Percentiles rank a stretch among this genome's conserved stretches.
Evolutionary conservation across 2,888 invertebrate genomes (phyloP).

Genomic region (Sphaerophoria taeniata): DNA sequence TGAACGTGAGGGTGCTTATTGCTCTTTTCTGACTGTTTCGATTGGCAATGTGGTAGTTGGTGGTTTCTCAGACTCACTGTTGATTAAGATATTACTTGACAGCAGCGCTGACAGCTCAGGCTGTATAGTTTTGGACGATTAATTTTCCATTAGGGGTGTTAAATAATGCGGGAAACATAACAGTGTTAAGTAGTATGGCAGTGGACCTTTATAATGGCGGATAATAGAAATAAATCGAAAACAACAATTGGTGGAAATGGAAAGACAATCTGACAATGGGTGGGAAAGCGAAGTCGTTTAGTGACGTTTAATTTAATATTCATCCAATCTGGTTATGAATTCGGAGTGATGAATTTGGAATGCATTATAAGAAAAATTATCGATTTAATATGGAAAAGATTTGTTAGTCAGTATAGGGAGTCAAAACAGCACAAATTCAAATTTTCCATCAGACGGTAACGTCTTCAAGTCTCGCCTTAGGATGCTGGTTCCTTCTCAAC

Average conservation of each 20-base stretch:
- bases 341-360: no score
- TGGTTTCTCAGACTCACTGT: constrained; percentile 8
- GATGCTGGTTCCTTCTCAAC: no score
- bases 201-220: constrained; percentile 38
- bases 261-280: constrained; percentile 48
- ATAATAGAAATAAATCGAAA: constrained; percentile 68
- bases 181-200: constrained; percentile 45
- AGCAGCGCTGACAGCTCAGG: constrained; percentile 68
- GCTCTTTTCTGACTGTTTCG: constrained; percentile 23
- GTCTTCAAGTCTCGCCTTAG: no score
- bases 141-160: constrained; percentile 72
- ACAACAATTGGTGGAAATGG: neutral
- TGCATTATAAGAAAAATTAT: no score
- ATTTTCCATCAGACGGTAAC: no score
- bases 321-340: constrained; percentile 35
- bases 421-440: no score
- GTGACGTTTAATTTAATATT: constrained; percentile 13
- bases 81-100: constrained; percentile 72
- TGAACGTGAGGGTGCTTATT: constrained; percentile 49
- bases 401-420: no score
- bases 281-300: constrained; percentile 49
- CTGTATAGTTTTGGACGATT: constrained; percentile 69
- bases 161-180: constrained; percentile 73
- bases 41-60: constrained; percentile 41
- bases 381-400: no score